These are phyloP conservation scores for Nymphalis polychloros DNA, from an alignment of 2,888 invertebrate species.

Conservation along the genomic window DNA sequence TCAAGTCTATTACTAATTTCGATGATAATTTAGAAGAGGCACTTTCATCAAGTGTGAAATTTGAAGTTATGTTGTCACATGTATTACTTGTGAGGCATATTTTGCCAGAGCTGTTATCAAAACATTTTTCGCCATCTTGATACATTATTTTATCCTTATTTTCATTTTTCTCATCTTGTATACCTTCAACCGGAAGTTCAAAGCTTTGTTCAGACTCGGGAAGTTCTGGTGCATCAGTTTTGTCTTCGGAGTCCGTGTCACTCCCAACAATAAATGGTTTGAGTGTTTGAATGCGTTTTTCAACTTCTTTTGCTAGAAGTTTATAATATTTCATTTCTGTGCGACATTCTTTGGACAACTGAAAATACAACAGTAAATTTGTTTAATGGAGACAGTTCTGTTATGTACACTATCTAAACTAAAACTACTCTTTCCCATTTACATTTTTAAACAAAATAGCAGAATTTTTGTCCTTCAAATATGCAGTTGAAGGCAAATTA, in stretches of 20 bases:
- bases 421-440: neutral
- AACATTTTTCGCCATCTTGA: slow-evolving; percentile 39
- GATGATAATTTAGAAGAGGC: slow-evolving; percentile 46
- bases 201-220: slow-evolving; percentile 56
- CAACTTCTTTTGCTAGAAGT: slow-evolving; percentile 84
- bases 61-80: slow-evolving; percentile 43
- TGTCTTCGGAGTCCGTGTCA: slow-evolving; percentile 58
- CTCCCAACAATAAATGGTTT: slow-evolving; percentile 59
- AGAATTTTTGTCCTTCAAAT: too few relatives aligned
- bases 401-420: neutral
- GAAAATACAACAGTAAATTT: slow-evolving; percentile 46
- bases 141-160: slow-evolving; percentile 40
- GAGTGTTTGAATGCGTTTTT: slow-evolving; percentile 78
- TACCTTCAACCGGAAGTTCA: slow-evolving; percentile 46
- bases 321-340: slow-evolving; percentile 86
- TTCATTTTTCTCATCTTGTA: slow-evolving; percentile 22
- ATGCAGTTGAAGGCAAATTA: too few relatives aligned
- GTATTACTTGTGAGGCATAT: slow-evolving; percentile 30
- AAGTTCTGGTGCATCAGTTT: slow-evolving; percentile 61
- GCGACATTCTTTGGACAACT: slow-evolving; percentile 85
- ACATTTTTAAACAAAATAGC: too few relatives aligned
- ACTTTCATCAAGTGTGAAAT: slow-evolving; percentile 42
- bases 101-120: slow-evolving; percentile 32
- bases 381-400: slow-evolving; percentile 4
- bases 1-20: slow-evolving; percentile 62